Evolutionary conservation across 92 coral and sea anemone species (phyloP), one percentile per base, ranked within the genome.

Genomic region (Galaxea fascicularis): DNA sequence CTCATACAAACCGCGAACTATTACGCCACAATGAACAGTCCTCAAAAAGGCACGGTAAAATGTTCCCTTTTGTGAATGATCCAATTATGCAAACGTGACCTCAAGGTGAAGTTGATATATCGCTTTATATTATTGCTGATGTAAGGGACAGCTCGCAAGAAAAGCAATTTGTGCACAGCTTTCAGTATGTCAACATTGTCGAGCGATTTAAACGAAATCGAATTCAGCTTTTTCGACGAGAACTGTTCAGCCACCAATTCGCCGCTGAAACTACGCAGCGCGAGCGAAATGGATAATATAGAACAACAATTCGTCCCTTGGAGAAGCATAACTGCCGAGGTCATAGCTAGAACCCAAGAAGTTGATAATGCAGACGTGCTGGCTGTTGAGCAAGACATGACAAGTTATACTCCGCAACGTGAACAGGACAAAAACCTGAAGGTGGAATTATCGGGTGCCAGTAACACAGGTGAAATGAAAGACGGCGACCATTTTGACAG

Each of bases 191-290:
- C 86, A 70, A 45, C 76, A 58, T 6, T 70, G 56, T 54, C 82
- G 21, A 45, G 87, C 73, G 93, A 90, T 69, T 72, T 85, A 31
- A 90, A 76, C 85, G 90, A 90, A 46, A 80, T 67, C 25, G 90
- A 86, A 54, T 90, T 85, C 74, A 73, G 87, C 29, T 67, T 89
- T 81, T 28, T 26, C 46, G 90, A 85, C 10, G 79, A 51, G 71
- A 29, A 24, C 51, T 20, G 74, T 28, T 30, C 66, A 20, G 63
- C 30, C 4, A 1, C 70, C 58, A 46, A 28, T 29, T 14, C 72
- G 0, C 31, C 21, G 30, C 44, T 0, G 45, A 69, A 53, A n/a
- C 10, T n/a, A n/a, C 45, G 49, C 51, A 16, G 13, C 28, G 11
- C 62, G 15, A 12, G 28, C 53, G 52, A 79, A 66, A 79, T 79